Base-by-base conservation (phyloP, 2,113 vertebrate genomes). In the Misgurnus mizolepis region DNA sequence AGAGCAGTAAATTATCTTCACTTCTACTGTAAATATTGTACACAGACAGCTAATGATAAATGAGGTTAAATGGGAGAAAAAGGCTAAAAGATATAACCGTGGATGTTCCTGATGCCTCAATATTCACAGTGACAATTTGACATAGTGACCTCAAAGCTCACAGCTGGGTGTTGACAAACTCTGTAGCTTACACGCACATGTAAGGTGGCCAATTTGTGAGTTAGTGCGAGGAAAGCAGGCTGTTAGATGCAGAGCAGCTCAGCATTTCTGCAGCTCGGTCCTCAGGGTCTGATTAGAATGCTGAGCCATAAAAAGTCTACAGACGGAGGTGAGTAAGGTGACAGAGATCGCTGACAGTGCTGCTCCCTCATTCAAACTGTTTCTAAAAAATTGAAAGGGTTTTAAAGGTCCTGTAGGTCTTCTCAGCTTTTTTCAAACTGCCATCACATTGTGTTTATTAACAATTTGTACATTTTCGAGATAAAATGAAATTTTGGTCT, bases 221-320 rank as follows among this genome's bases (percentile, higher is more conserved):
- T 65, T 65, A 40, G 74, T 14, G 43, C 47, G 43, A 66, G 61
- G 10, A 66, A 50, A 53, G 61, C 61, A 55, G 39, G 47, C 5
- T 10, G 9, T 67, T 62, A 18, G 3, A 2, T 18, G 6, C 17
- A 58, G 55, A 49, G 41, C 2, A 49, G 43, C 18, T 62, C 43
- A 64, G 58, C 40, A 1, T 56, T 72, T 70, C 40, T 58, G 17
- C 7, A 14, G 22, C 64, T 60, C 18, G 27, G 27, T 49, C 75
- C 81, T 72, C 22, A n/a, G 77, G 67, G 77, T 39, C 77, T 79
- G 66, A 79, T 68, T 79, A 60, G 43, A 79, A 61, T 79, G 53
- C 77, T 79, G 66, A 69, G 22, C 41, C 56, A 62, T 61, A 79
- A 6, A 68, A 70, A 79, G 40, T 49, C n/a, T 41, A 8, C 4